These are phyloP conservation scores for Eilema sororculum DNA, from an alignment of 2,888 invertebrate genomes.

Conservation along the genomic window DNA sequence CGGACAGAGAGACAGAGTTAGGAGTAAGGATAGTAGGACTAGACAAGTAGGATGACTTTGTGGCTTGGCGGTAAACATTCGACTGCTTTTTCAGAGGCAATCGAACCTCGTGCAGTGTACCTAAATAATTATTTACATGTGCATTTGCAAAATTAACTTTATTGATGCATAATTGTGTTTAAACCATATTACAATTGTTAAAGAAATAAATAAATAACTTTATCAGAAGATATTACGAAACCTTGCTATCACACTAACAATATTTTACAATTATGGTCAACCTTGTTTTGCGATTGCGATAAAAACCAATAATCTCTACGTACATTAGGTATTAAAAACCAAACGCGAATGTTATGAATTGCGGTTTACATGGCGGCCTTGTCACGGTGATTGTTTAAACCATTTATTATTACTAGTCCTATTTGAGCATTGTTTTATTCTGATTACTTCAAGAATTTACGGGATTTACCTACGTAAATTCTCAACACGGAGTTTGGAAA, in stretches of 20 bases:
- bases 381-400: constrained; percentile 5
- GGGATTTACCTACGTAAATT: no score
- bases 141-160: no score
- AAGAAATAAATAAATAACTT: neutral
- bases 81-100: no score
- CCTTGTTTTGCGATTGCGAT: constrained; percentile 5
- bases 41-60: no score
- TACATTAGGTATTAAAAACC: constrained; percentile 1
- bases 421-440: neutral
- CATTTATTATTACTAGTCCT: neutral
- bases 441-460: neutral
- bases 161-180: no score
- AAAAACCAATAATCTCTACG: neutral
- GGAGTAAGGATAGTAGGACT: no score
- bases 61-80: no score
- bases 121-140: no score
- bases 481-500: no score
- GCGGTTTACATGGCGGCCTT: neutral
- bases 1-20: no score
- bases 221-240: neutral
- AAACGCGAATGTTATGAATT: constrained; percentile 1
- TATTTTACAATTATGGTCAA: neutral
- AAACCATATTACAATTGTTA: neutral
- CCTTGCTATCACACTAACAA: neutral
- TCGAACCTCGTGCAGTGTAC: no score